These are phyloP conservation scores for Triplophysa siluroides DNA, from an alignment of 2,113 vertebrate genomes.

Conservation along the genomic window DNA sequence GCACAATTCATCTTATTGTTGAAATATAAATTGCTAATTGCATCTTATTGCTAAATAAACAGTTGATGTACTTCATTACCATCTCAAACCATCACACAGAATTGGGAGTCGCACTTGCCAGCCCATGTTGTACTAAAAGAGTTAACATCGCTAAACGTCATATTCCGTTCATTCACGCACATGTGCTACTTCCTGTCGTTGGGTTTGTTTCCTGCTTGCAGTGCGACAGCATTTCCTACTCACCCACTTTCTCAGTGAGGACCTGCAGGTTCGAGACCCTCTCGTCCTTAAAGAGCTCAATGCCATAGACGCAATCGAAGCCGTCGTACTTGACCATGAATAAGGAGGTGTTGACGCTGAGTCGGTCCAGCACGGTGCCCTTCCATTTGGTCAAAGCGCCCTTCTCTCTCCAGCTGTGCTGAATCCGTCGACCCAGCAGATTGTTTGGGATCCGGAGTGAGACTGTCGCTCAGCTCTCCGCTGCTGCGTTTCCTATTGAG, in stretches of 20 bases:
- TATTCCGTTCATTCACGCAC: neutral
- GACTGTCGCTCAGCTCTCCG: slow-evolving; percentile 76
- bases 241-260: slow-evolving; percentile 78
- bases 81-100: too few species aligned
- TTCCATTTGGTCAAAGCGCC: slow-evolving; percentile 80
- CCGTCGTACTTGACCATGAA: slow-evolving; percentile 83
- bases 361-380: slow-evolving; percentile 79
- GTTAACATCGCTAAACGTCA: neutral
- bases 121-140: too few species aligned
- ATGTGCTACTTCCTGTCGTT: slow-evolving; percentile 37
- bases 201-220: slow-evolving; percentile 11
- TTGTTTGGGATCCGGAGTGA: slow-evolving; percentile 75
- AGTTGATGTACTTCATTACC: too few species aligned
- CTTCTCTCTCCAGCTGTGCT: slow-evolving; percentile 81
- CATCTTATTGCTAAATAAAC: too few species aligned
- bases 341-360: slow-evolving; percentile 74
- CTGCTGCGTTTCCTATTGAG: slow-evolving; percentile 77
- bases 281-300: slow-evolving; percentile 80
- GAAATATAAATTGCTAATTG: too few species aligned
- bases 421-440: slow-evolving; percentile 76
- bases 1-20: too few species aligned
- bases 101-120: too few species aligned
- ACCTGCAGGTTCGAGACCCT: slow-evolving; percentile 78
- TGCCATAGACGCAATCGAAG: slow-evolving; percentile 81
- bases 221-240: slow-evolving; percentile 46